Conservation (phyloP, 2,888 invertebrate species). For the Isoperla grammatica region DNA sequence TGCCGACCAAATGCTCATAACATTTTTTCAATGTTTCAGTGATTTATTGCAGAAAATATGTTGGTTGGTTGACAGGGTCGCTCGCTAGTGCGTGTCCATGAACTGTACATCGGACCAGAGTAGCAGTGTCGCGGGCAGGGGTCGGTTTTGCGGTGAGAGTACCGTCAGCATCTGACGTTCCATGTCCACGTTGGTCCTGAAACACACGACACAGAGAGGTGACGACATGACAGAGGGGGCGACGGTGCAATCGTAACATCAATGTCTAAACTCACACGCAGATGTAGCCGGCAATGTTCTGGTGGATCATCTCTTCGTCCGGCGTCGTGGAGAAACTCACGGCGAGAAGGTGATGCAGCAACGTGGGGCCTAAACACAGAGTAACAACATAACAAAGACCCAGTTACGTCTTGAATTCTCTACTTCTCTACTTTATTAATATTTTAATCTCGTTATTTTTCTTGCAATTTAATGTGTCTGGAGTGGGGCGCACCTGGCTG, state of each 20-base stretch:
- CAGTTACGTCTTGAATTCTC: no score
- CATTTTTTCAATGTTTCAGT: no score
- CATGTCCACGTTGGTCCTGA: slow-evolving; percentile 82
- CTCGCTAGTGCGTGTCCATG: slow-evolving; percentile 80
- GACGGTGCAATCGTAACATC: slow-evolving; percentile 1
- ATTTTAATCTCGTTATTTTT: no score
- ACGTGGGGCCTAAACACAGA: slow-evolving; percentile 45
- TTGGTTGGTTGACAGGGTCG: no score
- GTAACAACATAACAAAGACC: no score
- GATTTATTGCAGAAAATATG: no score
- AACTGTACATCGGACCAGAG: slow-evolving; percentile 89
- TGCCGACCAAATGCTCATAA: no score
- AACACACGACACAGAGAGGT: slow-evolving; percentile 34
- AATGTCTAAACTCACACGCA: slow-evolving; percentile 68
- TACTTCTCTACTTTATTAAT: no score
- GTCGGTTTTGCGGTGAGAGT: slow-evolving; percentile 89
- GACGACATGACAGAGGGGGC: slow-evolving; percentile 2
- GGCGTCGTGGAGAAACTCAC: slow-evolving; percentile 78
- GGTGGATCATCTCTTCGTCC: slow-evolving; percentile 79
- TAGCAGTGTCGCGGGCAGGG: slow-evolving; percentile 80
- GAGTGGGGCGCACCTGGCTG: no score
- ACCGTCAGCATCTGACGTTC: slow-evolving; percentile 84
- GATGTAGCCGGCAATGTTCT: slow-evolving; percentile 85
- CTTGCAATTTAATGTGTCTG: background rate
- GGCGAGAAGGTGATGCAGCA: slow-evolving; percentile 84